phyloP scores from a whole-genome alignment of 1,140 invertebrate species.

The Saccostrea echinata region DNA sequence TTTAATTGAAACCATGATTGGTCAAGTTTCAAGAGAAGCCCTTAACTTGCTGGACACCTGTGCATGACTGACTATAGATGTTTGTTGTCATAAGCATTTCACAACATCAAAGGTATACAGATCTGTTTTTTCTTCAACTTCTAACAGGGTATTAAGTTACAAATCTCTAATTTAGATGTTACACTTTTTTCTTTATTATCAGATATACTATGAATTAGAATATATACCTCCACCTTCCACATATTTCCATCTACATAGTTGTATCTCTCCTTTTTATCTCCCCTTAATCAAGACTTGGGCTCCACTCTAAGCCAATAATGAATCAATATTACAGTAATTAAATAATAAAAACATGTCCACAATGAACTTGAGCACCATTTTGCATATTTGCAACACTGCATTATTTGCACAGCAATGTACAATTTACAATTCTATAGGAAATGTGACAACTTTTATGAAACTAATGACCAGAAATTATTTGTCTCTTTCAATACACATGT shows the following conservation, averaged over 20 bases:
- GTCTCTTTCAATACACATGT: not conserved
- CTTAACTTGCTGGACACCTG: not conserved
- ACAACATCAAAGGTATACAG: not conserved
- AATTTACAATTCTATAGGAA: not conserved
- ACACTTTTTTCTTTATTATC: constrained; percentile 5
- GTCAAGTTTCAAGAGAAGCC: not conserved
- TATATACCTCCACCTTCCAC: not conserved
- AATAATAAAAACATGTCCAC: not conserved
- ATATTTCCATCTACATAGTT: not conserved
- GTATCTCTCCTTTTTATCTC: not conserved
- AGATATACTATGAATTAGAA: not conserved
- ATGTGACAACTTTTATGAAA: not conserved
- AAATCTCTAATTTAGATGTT: not conserved
- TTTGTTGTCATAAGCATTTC: constrained; percentile 6
- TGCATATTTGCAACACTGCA: no score
- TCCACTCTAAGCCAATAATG: constrained; percentile 1
- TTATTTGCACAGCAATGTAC: not conserved
- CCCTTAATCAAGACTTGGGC: not conserved
- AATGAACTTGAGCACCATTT: not conserved
- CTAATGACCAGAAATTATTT: constrained; percentile 9
- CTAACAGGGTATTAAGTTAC: not conserved
- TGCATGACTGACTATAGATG: not conserved
- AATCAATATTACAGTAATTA: not conserved
- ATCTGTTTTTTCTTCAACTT: not conserved
- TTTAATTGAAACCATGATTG: not conserved